phyloP scores from a whole-genome alignment of 1,140 invertebrate genomes.

The Penaeus vannamei region DNA sequence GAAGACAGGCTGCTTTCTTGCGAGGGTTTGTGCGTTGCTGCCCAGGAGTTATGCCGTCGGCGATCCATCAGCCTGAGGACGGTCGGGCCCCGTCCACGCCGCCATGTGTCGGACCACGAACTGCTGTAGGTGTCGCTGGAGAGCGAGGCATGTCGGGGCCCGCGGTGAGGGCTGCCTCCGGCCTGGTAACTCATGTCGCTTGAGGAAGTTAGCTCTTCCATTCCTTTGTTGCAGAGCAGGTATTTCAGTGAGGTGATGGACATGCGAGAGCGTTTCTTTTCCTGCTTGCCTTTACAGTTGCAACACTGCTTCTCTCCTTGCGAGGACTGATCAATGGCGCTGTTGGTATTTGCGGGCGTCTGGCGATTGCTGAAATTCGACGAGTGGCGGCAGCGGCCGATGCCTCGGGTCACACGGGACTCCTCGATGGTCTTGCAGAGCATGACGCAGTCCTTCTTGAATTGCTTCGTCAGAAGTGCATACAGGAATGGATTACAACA shows the following conservation, averaged over 20 bases:
- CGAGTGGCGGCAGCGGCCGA: constrained; percentile 87
- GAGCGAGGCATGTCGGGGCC: constrained; percentile 60
- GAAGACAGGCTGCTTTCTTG: constrained; percentile 89
- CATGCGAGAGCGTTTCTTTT: constrained; percentile 71
- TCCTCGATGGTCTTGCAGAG: constrained; percentile 93
- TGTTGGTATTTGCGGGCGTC: constrained; percentile 90
- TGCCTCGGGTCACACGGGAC: constrained; percentile 88
- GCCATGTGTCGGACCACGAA: constrained; percentile 64
- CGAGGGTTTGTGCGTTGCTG: constrained; percentile 89
- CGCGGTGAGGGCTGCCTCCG: constrained; percentile 49
- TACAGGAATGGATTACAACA: constrained; percentile 98
- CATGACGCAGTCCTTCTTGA: constrained; percentile 97
- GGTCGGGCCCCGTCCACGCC: constrained; percentile 72
- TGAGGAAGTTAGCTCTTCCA: constrained; percentile 50
- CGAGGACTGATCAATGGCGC: constrained; percentile 83
- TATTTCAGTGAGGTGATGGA: constrained; percentile 59
- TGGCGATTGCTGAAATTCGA: constrained; percentile 91
- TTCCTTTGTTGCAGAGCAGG: constrained; percentile 56
- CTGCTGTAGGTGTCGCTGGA: constrained; percentile 60
- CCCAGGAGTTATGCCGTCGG: constrained; percentile 85
- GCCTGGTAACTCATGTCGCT: constrained; percentile 57
- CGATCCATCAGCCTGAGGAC: constrained; percentile 76
- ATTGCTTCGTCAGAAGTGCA: constrained; percentile 96
- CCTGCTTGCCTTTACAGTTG: constrained; percentile 77
- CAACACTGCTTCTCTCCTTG: constrained; percentile 79